A percentile compares a stretch with the other conserved stretches of the same genome.
phyloP scores from a whole-genome alignment of 2,113 vertebrate genomes.

The Heloderma charlesbogerti region DNA sequence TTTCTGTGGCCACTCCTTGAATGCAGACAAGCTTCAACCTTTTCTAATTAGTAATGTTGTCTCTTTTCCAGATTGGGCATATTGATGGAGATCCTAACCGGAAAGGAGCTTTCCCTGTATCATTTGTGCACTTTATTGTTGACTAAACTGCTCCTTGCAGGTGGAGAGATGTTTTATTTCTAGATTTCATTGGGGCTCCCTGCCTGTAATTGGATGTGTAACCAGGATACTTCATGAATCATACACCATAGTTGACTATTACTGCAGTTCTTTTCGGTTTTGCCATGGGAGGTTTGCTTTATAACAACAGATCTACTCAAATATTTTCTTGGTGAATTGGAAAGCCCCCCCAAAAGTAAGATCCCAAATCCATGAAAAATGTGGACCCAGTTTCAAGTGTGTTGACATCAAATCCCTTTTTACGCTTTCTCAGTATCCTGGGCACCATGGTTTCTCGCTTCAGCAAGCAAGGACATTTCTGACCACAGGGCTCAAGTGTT shows the following conservation, averaged over 20 bases:
- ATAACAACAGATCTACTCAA: slow-evolving; percentile 14
- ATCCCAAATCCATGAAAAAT: background rate
- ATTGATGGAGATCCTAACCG: slow-evolving; percentile 90
- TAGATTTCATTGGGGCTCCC: slow-evolving; percentile 47
- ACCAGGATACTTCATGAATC: slow-evolving; percentile 58
- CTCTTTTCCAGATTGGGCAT: slow-evolving; percentile 88
- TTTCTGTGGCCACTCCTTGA: background rate
- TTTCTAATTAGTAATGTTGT: slow-evolving; percentile 14
- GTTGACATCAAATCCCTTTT: slow-evolving; percentile 28
- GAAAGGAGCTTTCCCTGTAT: slow-evolving; percentile 91
- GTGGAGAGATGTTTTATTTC: slow-evolving; percentile 61
- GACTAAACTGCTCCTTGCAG: slow-evolving; percentile 82
- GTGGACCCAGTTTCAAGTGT: slow-evolving; percentile 32
- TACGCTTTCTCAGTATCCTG: background rate
- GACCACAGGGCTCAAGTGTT: background rate
- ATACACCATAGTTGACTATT: slow-evolving; percentile 51
- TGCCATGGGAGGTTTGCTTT: slow-evolving; percentile 66
- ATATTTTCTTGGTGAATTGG: slow-evolving; percentile 71
- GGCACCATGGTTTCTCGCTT: slow-evolving; percentile 38
- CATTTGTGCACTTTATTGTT: slow-evolving; percentile 95
- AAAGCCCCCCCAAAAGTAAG: slow-evolving; percentile 49
- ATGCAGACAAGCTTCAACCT: slow-evolving; percentile 1
- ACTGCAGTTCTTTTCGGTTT: slow-evolving; percentile 58
- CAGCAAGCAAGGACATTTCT: slow-evolving; percentile 10
- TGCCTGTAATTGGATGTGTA: slow-evolving; percentile 48